phyloP scores from a whole-genome alignment of 2,797 vertebrate species.

The Fistularia tabacaria region DNA sequence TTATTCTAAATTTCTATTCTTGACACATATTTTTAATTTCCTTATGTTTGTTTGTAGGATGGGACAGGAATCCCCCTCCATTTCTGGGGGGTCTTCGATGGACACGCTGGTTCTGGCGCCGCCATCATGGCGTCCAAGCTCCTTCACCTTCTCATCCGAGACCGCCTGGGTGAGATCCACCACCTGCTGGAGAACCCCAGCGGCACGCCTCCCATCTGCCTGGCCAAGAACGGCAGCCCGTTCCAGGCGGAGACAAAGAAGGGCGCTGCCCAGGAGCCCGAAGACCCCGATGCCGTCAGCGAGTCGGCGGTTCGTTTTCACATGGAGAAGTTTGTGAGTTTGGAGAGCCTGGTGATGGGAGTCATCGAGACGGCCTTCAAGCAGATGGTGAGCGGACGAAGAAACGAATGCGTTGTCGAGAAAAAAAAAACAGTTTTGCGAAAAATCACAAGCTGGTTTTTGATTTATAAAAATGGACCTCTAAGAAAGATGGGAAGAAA shows the following conservation, averaged over 20 bases:
- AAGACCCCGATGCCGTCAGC: slow-evolving; percentile 63
- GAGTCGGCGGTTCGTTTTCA: slow-evolving; percentile 81
- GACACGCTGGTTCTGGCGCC: slow-evolving; percentile 91
- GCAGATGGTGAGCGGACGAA: slow-evolving; percentile 83
- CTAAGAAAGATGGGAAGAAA: no score
- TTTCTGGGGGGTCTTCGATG: slow-evolving; percentile 96
- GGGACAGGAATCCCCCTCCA: slow-evolving; percentile 83
- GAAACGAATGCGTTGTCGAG: background rate
- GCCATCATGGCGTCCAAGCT: slow-evolving; percentile 89
- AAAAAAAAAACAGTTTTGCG: background rate
- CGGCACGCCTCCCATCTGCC: slow-evolving; percentile 83
- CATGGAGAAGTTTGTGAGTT: slow-evolving; percentile 89
- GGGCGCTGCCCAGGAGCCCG: slow-evolving; percentile 60
- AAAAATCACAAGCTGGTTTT: background rate
- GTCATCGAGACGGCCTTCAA: slow-evolving; percentile 95
- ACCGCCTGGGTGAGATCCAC: slow-evolving; percentile 87
- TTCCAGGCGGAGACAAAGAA: slow-evolving; percentile 64
- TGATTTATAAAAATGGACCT: background rate
- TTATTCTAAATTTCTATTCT: no score
- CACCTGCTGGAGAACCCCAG: slow-evolving; percentile 86
- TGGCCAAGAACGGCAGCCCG: slow-evolving; percentile 67
- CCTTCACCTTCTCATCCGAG: slow-evolving; percentile 87
- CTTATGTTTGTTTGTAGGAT: slow-evolving; percentile 62
- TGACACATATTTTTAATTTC: background rate
- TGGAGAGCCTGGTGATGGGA: slow-evolving; percentile 90